These are phyloP conservation scores for Carlito syrichta DNA, from an alignment of 2,113 vertebrate species.

Conservation along the genomic window DNA sequence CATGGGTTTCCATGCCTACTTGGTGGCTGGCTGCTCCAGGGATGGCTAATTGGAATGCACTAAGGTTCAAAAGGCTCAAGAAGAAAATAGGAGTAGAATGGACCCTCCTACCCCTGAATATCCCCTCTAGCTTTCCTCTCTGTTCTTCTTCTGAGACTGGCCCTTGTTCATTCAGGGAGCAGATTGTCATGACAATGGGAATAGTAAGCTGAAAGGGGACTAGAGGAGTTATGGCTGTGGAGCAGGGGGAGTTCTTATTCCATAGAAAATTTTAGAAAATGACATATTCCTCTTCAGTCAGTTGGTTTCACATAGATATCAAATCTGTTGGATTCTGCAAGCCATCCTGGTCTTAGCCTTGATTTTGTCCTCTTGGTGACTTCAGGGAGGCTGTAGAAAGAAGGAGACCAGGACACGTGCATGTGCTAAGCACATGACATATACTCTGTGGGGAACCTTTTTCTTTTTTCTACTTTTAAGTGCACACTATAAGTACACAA, in stretches of 20 bases:
- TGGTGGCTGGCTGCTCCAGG: background rate
- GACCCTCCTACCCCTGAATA: background rate
- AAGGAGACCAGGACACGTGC: background rate
- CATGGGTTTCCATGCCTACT: background rate
- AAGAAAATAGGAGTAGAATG: background rate
- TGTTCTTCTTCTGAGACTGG: background rate
- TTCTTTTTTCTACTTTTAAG: background rate
- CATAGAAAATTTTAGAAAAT: background rate
- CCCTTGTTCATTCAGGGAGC: background rate
- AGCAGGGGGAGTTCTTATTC: background rate
- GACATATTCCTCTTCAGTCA: background rate
- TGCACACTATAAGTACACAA: background rate
- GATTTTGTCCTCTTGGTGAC: background rate
- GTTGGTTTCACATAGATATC: background rate
- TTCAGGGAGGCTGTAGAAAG: fast-evolving
- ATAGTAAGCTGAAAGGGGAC: background rate
- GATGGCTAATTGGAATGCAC: background rate
- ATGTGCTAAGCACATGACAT: background rate
- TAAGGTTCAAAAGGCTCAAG: background rate
- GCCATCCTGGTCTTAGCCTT: background rate
- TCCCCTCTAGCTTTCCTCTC: background rate
- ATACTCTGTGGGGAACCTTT: background rate
- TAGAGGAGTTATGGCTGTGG: background rate
- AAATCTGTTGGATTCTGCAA: background rate
- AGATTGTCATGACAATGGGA: background rate